Evolutionary conservation across 2,888 invertebrate species (phyloP).

Genomic region (Dromius quadrimaculatus): DNA sequence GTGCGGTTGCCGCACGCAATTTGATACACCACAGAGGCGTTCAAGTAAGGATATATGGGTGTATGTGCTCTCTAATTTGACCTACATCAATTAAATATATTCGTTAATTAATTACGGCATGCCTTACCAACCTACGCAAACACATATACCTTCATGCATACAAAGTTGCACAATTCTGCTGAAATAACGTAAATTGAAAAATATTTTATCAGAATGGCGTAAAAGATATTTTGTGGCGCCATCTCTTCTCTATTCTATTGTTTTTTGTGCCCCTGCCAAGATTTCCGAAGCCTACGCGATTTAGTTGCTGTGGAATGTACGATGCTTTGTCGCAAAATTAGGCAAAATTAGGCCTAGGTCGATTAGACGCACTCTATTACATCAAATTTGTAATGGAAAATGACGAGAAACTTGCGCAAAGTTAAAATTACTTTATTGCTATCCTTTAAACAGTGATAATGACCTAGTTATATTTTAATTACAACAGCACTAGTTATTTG

Average conservation of each 20-base stretch:
- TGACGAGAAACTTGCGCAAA: slow-evolving; percentile 3
- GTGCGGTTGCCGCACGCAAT: slow-evolving; percentile 18
- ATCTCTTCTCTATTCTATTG: slow-evolving; percentile 39
- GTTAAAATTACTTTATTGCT: neutral
- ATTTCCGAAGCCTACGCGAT: slow-evolving; percentile 39
- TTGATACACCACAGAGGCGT: too few species aligned
- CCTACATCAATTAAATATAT: slow-evolving; percentile 39
- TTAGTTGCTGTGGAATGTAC: slow-evolving; percentile 30
- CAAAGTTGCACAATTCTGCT: neutral
- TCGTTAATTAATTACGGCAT: slow-evolving; percentile 38
- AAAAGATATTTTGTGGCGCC: too few species aligned
- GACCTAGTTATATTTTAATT: slow-evolving; percentile 20
- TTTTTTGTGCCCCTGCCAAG: slow-evolving; percentile 40
- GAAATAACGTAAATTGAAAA: neutral
- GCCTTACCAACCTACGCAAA: slow-evolving; percentile 5
- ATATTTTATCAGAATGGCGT: too few species aligned
- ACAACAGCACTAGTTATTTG: neutral
- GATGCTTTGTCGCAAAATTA: slow-evolving; percentile 21
- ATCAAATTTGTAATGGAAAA: slow-evolving; percentile 26
- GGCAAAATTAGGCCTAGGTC: slow-evolving; percentile 48
- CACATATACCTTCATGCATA: too few species aligned
- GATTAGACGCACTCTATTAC: slow-evolving; percentile 27
- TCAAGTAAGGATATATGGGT: neutral
- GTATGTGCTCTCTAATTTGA: slow-evolving; percentile 32
- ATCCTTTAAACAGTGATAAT: slow-evolving; percentile 3